Base-by-base conservation (phyloP, 2,888 invertebrate species). In the Arrhopalites spinosus region DNA sequence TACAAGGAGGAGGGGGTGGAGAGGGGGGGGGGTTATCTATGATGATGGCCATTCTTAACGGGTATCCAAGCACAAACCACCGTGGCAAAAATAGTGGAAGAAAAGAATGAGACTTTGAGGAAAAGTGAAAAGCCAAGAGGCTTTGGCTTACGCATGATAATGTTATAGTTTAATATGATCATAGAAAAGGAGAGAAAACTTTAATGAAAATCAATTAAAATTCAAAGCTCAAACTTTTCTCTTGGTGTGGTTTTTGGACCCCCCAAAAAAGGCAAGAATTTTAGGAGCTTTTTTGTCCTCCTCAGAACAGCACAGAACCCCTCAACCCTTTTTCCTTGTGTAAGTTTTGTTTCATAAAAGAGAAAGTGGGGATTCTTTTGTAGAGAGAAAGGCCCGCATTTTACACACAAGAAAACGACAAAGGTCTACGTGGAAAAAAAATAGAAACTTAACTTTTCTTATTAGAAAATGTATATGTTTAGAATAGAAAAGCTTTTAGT, bases 121-220 rank as follows among this genome's bases (percentile, higher is more conserved):
- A 63, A 63, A n/a, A 63, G 63, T 63, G 63, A 27, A 30, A n/a
- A n/a, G n/a, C n/a, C 27, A 30, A 29, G 63, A 63, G 63, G 30
- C n/a, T n/a, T n/a, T n/a, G n/a, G n/a, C n/a, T n/a, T n/a, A n/a
- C n/a, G n/a, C n/a, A n/a, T n/a, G n/a, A n/a, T n/a, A n/a, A n/a
- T n/a, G n/a, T n/a, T n/a, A n/a, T n/a, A n/a, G n/a, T n/a, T n/a
- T n/a, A 29, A 63, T 63, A 29, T 27, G n/a, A n/a, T n/a, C n/a
- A 63, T 36, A 36, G 36, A 7, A 11, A 11, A 11, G 36, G 36
- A 71, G 50, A 67, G 73, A 73, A 73, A 73, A 73, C 53, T 73
- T 73, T 73, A 66, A 73, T 67, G 73, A 66, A 73, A 73, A 73
- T 73, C 73, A 73, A 73, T 73, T 73, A 70, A 69, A 75, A 75